Percentiles rank a stretch among this genome's conserved stretches.
These are phyloP conservation scores for Piscicola geometra DNA, from an alignment of 2,888 invertebrate genomes.

Conservation along the genomic window DNA sequence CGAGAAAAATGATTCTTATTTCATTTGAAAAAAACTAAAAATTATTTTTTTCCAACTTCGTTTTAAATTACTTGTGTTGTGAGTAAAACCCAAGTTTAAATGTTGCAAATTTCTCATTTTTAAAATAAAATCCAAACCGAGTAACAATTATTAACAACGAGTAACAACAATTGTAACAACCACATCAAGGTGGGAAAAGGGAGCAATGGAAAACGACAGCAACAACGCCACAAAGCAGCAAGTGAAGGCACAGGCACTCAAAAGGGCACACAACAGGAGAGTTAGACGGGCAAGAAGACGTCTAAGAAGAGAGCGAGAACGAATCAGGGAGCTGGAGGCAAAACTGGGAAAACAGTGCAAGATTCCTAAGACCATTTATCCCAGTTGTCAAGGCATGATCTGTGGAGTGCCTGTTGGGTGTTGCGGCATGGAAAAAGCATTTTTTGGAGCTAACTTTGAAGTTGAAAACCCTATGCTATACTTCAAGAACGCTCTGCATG, in stretches of 20 bases:
- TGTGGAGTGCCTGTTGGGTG: not conserved
- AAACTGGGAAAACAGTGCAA: not conserved
- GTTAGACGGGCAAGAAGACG: not conserved
- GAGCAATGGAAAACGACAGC: not conserved
- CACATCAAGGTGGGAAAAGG: not conserved
- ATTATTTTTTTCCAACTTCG: too few species aligned
- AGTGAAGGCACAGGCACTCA: too few species aligned
- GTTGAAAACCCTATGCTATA: conserved; percentile 51
- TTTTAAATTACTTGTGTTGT: too few species aligned
- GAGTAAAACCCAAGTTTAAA: too few species aligned
- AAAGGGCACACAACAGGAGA: too few species aligned
- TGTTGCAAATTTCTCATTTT: too few species aligned
- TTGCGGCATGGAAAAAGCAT: not conserved
- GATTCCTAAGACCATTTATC: not conserved
- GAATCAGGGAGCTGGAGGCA: not conserved
- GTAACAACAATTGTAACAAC: not conserved
- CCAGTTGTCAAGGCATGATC: not conserved
- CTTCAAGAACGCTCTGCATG: conserved; percentile 85
- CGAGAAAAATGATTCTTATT: too few species aligned
- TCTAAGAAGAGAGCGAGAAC: not conserved
- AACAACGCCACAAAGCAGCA: not conserved
- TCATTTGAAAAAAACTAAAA: too few species aligned
- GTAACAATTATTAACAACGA: too few species aligned
- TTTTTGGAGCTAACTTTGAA: not conserved
- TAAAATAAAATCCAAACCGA: too few species aligned